A percentile compares a stretch with the other conserved stretches of the same genome.
phyloP scores from a whole-genome alignment of 2,113 vertebrate genomes.

The Platysteira castanea region DNA sequence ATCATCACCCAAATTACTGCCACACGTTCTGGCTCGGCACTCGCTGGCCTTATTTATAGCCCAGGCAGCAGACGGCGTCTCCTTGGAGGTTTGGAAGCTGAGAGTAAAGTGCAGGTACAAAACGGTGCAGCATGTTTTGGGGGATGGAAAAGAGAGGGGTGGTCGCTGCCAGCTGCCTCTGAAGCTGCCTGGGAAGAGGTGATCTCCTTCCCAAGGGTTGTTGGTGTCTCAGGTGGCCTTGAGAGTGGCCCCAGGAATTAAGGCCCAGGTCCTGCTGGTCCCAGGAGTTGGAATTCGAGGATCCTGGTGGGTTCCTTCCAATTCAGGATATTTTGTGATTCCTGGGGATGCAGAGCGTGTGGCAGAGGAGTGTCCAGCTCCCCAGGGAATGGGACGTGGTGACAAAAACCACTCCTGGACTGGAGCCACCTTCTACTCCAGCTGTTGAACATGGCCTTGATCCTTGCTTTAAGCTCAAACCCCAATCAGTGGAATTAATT shows the following conservation, averaged over 20 bases:
- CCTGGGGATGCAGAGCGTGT: accelerated
- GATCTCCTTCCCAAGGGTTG: background rate
- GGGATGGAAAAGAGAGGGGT: accelerated
- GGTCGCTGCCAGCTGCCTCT: background rate
- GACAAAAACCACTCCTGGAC: background rate
- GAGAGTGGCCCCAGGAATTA: background rate
- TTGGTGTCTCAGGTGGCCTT: background rate
- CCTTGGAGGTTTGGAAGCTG: background rate
- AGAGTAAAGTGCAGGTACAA: background rate
- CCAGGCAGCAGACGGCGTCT: background rate
- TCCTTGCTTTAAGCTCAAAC: background rate
- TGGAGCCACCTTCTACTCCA: background rate
- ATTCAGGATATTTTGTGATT: background rate
- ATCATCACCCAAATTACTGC: background rate
- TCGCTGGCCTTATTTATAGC: background rate
- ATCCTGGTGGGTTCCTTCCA: background rate
- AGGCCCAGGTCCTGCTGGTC: background rate
- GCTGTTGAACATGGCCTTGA: background rate
- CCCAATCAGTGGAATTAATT: background rate
- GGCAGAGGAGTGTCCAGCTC: background rate
- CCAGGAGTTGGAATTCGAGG: background rate
- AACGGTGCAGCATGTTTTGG: background rate
- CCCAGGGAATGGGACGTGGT: background rate
- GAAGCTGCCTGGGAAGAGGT: background rate
- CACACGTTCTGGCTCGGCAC: background rate